Conservation (phyloP, 2,113 vertebrate species). For the Todiramphus saurophagus region DNA sequence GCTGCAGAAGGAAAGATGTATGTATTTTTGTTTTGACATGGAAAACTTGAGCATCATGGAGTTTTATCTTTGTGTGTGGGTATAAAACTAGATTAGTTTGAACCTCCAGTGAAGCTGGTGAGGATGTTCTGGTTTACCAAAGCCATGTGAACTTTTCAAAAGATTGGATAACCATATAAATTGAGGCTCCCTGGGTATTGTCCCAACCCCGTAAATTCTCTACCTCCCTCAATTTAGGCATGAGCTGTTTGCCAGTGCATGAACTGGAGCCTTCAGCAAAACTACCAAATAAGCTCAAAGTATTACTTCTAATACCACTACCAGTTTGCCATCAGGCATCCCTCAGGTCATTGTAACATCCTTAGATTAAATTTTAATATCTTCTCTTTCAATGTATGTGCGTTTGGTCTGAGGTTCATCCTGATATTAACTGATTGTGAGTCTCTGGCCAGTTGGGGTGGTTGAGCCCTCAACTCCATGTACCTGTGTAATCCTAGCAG, state of each 20-base stretch:
- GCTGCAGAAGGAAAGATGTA: background rate
- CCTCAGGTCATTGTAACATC: background rate
- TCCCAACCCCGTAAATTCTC: background rate
- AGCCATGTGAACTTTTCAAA: background rate
- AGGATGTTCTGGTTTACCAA: background rate
- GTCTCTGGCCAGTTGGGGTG: background rate
- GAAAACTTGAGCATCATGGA: background rate
- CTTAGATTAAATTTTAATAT: background rate
- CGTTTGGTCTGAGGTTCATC: background rate
- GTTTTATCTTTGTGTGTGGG: background rate
- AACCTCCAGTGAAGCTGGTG: background rate
- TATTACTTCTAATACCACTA: background rate
- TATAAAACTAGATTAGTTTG: background rate
- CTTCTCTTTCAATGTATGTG: background rate
- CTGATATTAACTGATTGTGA: background rate
- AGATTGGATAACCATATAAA: background rate
- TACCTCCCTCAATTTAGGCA: background rate
- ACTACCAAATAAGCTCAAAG: background rate
- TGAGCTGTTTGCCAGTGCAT: background rate
- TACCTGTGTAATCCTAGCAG: background rate
- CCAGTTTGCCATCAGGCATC: background rate
- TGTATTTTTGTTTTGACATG: background rate
- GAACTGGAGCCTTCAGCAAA: background rate
- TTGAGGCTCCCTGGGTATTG: background rate
- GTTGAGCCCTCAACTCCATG: background rate